Conservation (phyloP, 1,140 invertebrate species). For the Alviniconcha marisindica region DNA sequence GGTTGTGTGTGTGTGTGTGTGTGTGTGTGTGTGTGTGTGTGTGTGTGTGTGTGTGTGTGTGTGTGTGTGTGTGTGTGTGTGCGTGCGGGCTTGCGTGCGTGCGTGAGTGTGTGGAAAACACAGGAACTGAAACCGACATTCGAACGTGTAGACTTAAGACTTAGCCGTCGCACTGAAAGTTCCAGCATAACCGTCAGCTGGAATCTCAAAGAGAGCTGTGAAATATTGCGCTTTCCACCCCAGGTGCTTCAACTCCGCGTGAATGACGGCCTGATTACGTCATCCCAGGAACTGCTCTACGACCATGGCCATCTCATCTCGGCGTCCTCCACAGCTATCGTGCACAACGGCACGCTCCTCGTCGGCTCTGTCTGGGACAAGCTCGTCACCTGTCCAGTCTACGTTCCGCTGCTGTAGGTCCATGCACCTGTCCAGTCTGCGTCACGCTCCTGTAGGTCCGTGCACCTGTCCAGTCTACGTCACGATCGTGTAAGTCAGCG, state of each 20-base stretch:
- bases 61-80: too few relatives aligned
- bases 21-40: too few relatives aligned
- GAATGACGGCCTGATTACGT: conserved; percentile 39
- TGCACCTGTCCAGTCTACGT: too few relatives aligned
- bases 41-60: too few relatives aligned
- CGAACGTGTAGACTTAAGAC: too few relatives aligned
- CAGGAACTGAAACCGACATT: too few relatives aligned
- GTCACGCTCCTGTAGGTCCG: too few relatives aligned
- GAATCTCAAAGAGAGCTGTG: not conserved
- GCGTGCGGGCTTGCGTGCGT: too few relatives aligned
- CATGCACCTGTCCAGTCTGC: too few relatives aligned
- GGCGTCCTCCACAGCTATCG: conserved; percentile 46
- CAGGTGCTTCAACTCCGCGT: conserved; percentile 48
- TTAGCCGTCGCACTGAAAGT: not conserved
- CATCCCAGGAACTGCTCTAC: conserved; percentile 44
- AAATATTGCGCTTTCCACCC: not conserved
- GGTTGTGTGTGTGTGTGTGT: too few relatives aligned
- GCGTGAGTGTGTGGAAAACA: too few relatives aligned
- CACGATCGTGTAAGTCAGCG: too few relatives aligned
- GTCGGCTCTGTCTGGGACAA: conserved; percentile 47
- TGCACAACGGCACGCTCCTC: conserved; percentile 42
- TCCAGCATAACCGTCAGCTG: not conserved
- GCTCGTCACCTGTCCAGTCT: conserved; percentile 47
- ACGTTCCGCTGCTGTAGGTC: conserved; percentile 38
- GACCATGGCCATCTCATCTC: conserved; percentile 51